Evolutionary conservation across 2,888 invertebrate genomes (phyloP), one percentile per base, ranked within the genome.

Genomic region (Tuta absoluta): DNA sequence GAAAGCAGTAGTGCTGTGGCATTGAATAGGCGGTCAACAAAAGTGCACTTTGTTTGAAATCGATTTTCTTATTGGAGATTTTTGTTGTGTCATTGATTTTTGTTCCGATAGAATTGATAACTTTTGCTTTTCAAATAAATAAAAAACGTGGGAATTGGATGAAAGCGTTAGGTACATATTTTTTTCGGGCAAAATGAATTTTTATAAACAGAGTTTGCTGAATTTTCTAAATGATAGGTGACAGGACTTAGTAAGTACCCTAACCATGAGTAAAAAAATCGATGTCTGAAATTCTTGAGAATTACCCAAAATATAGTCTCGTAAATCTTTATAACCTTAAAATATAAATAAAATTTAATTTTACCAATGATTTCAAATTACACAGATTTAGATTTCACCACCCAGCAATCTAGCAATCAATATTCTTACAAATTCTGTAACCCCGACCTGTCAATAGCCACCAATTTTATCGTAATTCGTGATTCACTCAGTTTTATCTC

Each of bases 11-110:
- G 33, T 37, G 23, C 48, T 28, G 14, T 37, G 48, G 61, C 33
- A 49, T 61, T 51, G 53, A 62, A 49, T 51, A 14, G 58, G 21
- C 58, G 37, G 24, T 17, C 11, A 58, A 37, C 38, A 58, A 58
- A 38, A 38, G 58, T 58, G 58, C 58, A 38, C 19, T 58, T 58
- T 37, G 58, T 38, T 17, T 21, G 38, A 57, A 38, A 58, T 58
- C 58, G 58, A 58, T 58, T 38, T 58, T 21, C 19, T 56, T 56
- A 33, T 56, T n/a, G 14, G 28, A 3, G 24, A n/a, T 33, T 8
- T 14, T 24, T 56, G 24, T 56, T 56, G 28, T 56, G 28, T 4
- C 28, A 17, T 33, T 56, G 51, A 2, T 3, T 28, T 56, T 33
- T 33, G 24, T 7, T 33, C 10, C 1, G 8, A 28, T 56, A 33